Evolutionary conservation across 2,113 vertebrate species (phyloP).

Genomic region (Perca fluviatilis): DNA sequence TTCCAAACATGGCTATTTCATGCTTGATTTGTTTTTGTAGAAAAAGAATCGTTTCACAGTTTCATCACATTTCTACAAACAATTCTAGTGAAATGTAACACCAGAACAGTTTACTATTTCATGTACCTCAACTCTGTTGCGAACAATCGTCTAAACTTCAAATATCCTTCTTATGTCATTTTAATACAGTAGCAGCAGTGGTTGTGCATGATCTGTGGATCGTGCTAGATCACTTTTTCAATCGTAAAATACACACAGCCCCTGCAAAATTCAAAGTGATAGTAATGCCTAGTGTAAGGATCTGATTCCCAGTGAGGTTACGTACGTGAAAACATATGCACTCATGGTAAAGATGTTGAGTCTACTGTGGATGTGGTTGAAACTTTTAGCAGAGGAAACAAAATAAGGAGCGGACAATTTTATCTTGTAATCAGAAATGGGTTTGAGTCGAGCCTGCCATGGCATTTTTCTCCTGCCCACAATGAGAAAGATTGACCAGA

Average conservation of each 20-base stretch:
- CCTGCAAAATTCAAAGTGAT: neutral
- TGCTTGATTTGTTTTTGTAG: neutral
- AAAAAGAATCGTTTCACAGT: neutral
- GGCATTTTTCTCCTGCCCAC: conserved; percentile 26
- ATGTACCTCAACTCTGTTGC: neutral
- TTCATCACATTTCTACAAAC: neutral
- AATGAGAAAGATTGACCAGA: conserved; percentile 17
- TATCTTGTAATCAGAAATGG: neutral
- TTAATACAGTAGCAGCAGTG: neutral
- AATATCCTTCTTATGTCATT: neutral
- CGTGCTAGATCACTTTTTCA: neutral
- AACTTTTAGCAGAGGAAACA: neutral
- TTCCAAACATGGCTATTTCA: neutral
- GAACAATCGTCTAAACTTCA: neutral
- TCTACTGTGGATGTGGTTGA: neutral
- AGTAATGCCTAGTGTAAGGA: neutral
- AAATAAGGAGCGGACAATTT: neutral
- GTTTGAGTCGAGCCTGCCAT: neutral
- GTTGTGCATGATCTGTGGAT: neutral
- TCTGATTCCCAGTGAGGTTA: neutral
- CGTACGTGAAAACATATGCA: neutral
- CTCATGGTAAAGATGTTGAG: neutral
- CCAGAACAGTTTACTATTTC: neutral
- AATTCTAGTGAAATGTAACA: neutral
- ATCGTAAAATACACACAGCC: neutral